Conservation (phyloP, 2,797 vertebrate genomes). For the Antrozous pallidus region DNA sequence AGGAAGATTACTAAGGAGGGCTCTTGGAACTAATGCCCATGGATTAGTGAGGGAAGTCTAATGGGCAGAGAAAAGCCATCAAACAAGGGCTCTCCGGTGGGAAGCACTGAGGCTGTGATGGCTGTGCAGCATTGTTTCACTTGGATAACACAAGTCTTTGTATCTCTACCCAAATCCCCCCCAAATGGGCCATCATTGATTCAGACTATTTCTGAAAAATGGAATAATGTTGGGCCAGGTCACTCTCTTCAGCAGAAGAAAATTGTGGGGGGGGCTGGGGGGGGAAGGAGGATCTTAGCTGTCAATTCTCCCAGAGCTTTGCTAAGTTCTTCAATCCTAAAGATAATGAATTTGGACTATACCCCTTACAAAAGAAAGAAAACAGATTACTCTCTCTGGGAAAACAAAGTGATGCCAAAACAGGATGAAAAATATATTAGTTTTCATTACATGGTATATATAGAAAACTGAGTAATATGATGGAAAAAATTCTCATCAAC, state of each 20-base stretch:
- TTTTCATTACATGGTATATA: constrained; percentile 29
- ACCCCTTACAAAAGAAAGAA: constrained; percentile 47
- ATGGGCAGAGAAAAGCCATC: neutral
- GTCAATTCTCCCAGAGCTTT: constrained; percentile 1
- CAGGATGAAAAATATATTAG: constrained; percentile 47
- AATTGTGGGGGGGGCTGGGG: no score
- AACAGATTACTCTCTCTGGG: constrained; percentile 23
- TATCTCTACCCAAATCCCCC: neutral
- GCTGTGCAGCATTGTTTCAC: neutral
- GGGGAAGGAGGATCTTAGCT: neutral
- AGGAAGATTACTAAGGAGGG: neutral
- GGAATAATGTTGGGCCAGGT: neutral
- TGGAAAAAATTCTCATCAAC: constrained; percentile 33
- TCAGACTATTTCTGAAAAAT: neutral
- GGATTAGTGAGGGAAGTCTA: neutral
- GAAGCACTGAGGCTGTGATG: neutral
- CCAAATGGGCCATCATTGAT: neutral
- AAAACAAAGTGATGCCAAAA: constrained; percentile 58
- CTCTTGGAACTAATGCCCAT: neutral
- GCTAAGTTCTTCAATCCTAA: neutral
- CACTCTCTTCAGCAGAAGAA: neutral
- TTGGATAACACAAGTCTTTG: neutral
- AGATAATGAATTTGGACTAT: neutral
- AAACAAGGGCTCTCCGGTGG: neutral
- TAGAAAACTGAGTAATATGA: constrained; percentile 37